A percentile compares a stretch with the other conserved stretches of the same genome.
Conservation (phyloP, 1,140 invertebrate species). For the Acromyrmex heyeri region DNA sequence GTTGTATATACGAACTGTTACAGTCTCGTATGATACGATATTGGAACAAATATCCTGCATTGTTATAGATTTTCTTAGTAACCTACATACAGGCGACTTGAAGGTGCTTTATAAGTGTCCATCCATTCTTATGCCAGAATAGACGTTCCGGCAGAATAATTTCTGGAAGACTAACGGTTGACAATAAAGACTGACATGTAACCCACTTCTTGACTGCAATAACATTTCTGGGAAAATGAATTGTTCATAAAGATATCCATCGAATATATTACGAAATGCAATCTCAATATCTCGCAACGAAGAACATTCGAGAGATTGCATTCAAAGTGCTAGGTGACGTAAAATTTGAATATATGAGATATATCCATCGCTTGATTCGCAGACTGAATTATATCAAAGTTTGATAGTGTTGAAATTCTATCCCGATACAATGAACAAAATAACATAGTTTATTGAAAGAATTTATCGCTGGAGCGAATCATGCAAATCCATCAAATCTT, state of each 20-base stretch:
- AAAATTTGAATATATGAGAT: conserved; percentile 32
- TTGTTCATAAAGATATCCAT: conserved; percentile 6
- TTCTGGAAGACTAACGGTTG: conserved; percentile 4
- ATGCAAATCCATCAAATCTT: neutral
- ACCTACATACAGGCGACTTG: conserved; percentile 1
- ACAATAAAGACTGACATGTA: conserved; percentile 11
- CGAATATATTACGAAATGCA: conserved; percentile 31
- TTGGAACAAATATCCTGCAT: conserved; percentile 6
- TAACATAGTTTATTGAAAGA: neutral
- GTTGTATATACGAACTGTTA: neutral
- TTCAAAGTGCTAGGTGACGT: conserved; percentile 23
- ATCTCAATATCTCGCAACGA: conserved; percentile 36
- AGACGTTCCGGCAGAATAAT: neutral
- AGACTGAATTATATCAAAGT: conserved; percentile 22
- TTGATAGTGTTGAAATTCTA: conserved; percentile 49
- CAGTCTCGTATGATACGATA: neutral
- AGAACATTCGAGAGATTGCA: conserved; percentile 24
- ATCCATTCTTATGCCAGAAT: conserved; percentile 7
- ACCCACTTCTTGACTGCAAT: conserved; percentile 8
- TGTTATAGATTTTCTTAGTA: conserved; percentile 19
- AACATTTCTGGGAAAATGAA: neutral
- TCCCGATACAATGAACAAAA: conserved; percentile 8
- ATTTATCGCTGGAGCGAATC: neutral
- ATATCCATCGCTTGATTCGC: neutral
- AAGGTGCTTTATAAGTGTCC: neutral